Evolutionary conservation across 2,113 vertebrate genomes (phyloP).

Genomic region (Cromileptes altivelis): DNA sequence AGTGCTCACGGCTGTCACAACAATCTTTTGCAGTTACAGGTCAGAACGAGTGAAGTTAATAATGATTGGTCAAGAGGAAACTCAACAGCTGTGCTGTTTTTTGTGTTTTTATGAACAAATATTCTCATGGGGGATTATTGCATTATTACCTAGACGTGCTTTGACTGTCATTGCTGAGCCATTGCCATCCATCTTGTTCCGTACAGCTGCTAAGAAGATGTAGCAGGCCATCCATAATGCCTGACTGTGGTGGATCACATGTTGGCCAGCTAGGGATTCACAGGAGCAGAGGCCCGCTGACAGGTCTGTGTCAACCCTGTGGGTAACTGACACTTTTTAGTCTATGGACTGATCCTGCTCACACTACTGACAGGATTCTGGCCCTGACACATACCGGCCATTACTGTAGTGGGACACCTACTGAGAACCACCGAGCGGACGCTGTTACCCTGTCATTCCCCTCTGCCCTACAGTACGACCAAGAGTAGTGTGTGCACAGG

Average conservation of each 20-base stretch:
- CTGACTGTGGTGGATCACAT: constrained; percentile 33
- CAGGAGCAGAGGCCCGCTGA: constrained; percentile 30
- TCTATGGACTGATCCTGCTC: constrained; percentile 30
- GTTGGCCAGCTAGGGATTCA: constrained; percentile 37
- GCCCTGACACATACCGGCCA: constrained; percentile 25
- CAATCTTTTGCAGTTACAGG: not conserved
- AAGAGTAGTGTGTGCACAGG: constrained; percentile 1
- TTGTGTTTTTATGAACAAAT: constrained; percentile 20
- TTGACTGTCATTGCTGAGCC: constrained; percentile 6
- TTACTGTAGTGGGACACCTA: constrained; percentile 20
- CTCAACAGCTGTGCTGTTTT: not conserved
- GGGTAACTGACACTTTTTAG: constrained; percentile 51
- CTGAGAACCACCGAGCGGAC: constrained; percentile 29
- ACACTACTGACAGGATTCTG: constrained; percentile 42
- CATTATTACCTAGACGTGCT: constrained; percentile 38
- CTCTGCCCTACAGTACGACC: constrained; percentile 21
- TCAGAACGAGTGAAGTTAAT: not conserved
- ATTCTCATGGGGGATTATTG: constrained; percentile 5
- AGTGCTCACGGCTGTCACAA: not conserved
- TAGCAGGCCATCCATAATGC: constrained; percentile 60
- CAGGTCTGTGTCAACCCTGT: constrained; percentile 42
- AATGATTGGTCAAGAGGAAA: not conserved
- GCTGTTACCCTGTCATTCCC: constrained; percentile 37
- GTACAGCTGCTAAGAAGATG: not conserved
- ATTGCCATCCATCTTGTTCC: constrained; percentile 30